Base-by-base conservation (phyloP, 1,140 invertebrate species). In the Hyposmocoma kahamanoa region DNA sequence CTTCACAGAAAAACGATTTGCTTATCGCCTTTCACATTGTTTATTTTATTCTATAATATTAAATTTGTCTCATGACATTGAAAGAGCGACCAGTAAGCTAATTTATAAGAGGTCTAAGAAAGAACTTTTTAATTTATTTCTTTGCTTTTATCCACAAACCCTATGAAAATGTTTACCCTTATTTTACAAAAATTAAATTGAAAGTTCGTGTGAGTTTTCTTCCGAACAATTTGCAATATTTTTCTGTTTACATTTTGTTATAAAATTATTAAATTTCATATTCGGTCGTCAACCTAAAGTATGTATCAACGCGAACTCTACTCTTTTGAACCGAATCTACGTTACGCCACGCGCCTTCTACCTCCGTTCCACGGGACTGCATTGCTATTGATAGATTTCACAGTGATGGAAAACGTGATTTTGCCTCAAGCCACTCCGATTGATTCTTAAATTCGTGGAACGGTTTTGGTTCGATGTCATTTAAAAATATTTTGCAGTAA, bases 301-400 rank as follows among this genome's bases (percentile, higher is more conserved):
- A 48, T 49, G 50, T 53, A 36, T 39, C 44, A 39, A 44, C 42
- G 13, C 47, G 52, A 51, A 56, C 55, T 64, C 62, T 53, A 58
- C 59, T 68, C 61, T 70, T 69, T 72, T 66, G 44, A 64, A 59
- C 46, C 62, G 53, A 62, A 57, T 61, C 60, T 71, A 74, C 71
- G 71, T 76, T 72, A 74, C 58, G 60, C 52, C 65, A 69, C 62
- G 63, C 61, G 52, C 54, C 55, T 64, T 67, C 61, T 57, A 38
- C 56, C 54, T 55, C 53, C 57, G 62, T 68, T 73, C 59, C 59
- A 63, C 48, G 57, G 59, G 59, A 67, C 57, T 60, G 61, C 50
- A 57, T 51, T 53, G 49, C 59, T 67, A 62, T 71, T 67, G 55
- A 56, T 46, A 61, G 50, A 67, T 67, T 67, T 71, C 57, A 69